A percentile compares a stretch with the other conserved stretches of the same genome.
phyloP scores from a whole-genome alignment of 2,113 vertebrate genomes.

The Aspidoscelis tigris region DNA sequence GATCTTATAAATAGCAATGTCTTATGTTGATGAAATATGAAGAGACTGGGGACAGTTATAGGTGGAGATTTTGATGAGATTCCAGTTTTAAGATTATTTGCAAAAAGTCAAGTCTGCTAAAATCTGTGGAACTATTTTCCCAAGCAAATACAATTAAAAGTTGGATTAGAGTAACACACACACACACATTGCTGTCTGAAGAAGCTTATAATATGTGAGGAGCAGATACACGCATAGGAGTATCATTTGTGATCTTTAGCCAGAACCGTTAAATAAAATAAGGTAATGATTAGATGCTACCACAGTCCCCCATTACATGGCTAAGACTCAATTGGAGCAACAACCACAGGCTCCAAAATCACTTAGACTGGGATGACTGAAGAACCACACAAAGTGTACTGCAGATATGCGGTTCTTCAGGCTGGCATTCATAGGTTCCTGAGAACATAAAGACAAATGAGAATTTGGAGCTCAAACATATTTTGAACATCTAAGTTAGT shows the following conservation, averaged over 20 bases:
- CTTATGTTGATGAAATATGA: constrained; percentile 12
- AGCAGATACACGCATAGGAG: constrained; percentile 2
- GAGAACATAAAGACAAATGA: constrained; percentile 35
- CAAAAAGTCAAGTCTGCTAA: background rate
- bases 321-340: constrained; percentile 59
- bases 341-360: constrained; percentile 70
- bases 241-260: constrained; percentile 48
- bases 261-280: constrained; percentile 51
- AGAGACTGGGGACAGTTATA: background rate
- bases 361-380: constrained; percentile 59
- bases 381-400: constrained; percentile 10
- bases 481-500: background rate
- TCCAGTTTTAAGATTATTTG: background rate
- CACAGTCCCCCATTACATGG: constrained; percentile 48
- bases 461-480: constrained; percentile 13
- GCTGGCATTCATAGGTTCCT: background rate
- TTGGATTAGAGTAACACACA: constrained; percentile 1
- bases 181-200: constrained; percentile 30
- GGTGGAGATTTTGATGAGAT: background rate
- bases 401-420: constrained; percentile 16
- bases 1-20: background rate
- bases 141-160: background rate
- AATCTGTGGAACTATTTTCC: background rate
- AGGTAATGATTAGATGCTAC: constrained; percentile 56
- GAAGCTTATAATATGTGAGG: constrained; percentile 50